Evolutionary conservation across 2,888 invertebrate genomes (phyloP), one percentile per base, ranked within the genome.

Genomic region (Amiota communis): DNA sequence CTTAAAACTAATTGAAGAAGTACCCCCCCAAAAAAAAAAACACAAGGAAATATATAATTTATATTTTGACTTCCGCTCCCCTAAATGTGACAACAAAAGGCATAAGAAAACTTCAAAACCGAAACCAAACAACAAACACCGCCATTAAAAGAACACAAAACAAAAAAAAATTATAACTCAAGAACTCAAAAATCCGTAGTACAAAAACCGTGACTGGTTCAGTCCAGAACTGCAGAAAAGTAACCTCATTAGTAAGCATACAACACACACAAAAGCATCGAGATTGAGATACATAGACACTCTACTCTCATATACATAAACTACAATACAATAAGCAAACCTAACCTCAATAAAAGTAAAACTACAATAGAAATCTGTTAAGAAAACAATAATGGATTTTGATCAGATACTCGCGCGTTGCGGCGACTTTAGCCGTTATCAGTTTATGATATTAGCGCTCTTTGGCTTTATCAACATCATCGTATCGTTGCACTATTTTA

Each of bases 401-500:
- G 92, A 92, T 87, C 89, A 88, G 51, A 92, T 92, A 89, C 87
- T 92, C 67, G 87, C 88, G 74, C 90, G 91, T 81, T 92, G 90
- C 46, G 92, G 92, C 23, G 92, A 92, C 82, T 92, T 92, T 78
- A 90, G 90, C 78, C 90, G 89, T 77, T 92, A 91, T 84, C 92
- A 92, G 81, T 88, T 89, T 68, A 88, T 92, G 77, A 84, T 92
- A 71, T 89, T 92, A 87, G 86, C 89, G 51, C 88, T 92, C n/a
- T 92, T 92, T 80, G 91, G 91, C 77, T 78, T 91, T 57, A 91
- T 92, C 74, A 92, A 92, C 86, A 85, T 92, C 69, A 87, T 92
- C 74, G 91, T 92, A 69, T 91, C 92, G 61, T 91, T 92, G 88
- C 92, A 92, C 83, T 92, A 92, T 87, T 92, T 92, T 85, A 91